Evolutionary conservation across 1,140 invertebrate genomes (phyloP).

Genomic region (Ladona fulva): DNA sequence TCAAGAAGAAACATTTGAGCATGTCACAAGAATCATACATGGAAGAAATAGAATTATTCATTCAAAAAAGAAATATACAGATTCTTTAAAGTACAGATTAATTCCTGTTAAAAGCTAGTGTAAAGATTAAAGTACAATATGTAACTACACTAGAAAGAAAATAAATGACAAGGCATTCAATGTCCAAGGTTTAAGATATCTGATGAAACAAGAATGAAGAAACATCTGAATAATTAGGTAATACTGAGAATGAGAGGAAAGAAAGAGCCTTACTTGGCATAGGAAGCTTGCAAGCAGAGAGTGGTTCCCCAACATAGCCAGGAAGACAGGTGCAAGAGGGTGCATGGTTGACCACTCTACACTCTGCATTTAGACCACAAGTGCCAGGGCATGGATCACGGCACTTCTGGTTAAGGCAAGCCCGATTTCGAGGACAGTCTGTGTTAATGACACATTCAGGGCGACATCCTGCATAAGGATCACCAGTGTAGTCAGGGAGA

Average conservation of each 20-base stretch:
- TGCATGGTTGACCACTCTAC: constrained; percentile 62
- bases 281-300: constrained; percentile 46
- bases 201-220: background rate
- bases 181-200: too few relatives aligned
- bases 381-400: constrained; percentile 63
- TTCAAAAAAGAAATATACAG: too few relatives aligned
- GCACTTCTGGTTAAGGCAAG: constrained; percentile 65
- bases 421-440: constrained; percentile 57
- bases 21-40: background rate
- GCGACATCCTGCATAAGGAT: constrained; percentile 54
- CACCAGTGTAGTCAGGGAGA: constrained; percentile 52
- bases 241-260: background rate
- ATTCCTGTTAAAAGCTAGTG: too few relatives aligned
- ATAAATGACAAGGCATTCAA: too few relatives aligned
- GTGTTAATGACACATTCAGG: constrained; percentile 67
- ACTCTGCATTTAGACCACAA: constrained; percentile 64
- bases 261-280: constrained; percentile 24
- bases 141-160: too few relatives aligned
- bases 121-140: too few relatives aligned
- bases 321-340: constrained; percentile 61
- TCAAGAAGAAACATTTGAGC: background rate
- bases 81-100: too few relatives aligned
- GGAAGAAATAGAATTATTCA: background rate
- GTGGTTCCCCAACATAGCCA: constrained; percentile 67
- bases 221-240: too few relatives aligned